phyloP scores from a whole-genome alignment of 2,797 vertebrate genomes.

The Bradypodion pumilum region DNA sequence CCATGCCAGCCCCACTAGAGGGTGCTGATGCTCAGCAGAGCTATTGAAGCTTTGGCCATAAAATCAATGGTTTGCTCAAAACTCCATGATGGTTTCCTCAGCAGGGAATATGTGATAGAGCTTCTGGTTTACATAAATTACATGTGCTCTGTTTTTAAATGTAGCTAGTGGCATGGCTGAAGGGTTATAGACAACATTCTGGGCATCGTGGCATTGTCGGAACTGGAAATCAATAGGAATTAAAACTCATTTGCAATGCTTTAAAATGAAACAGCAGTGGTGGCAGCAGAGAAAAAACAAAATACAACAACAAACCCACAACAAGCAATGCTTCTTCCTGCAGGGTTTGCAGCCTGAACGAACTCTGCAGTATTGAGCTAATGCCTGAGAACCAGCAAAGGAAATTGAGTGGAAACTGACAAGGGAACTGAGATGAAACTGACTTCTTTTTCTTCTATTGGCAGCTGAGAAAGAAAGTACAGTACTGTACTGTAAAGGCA shows the following conservation, averaged over 20 bases:
- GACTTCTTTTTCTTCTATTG: background rate
- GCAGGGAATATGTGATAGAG: background rate
- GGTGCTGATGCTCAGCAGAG: background rate
- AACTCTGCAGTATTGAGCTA: slow-evolving; percentile 2
- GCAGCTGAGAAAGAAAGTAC: background rate
- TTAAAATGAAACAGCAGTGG: slow-evolving; percentile 8
- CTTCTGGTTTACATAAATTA: background rate
- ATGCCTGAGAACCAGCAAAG: slow-evolving; percentile 3
- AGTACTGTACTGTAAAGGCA: too few relatives aligned
- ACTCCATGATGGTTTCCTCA: background rate
- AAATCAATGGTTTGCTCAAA: slow-evolving; percentile 1
- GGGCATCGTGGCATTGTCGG: background rate
- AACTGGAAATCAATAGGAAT: background rate
- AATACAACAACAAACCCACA: background rate
- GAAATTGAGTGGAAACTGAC: slow-evolving; percentile 12
- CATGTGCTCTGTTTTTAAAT: background rate
- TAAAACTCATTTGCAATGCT: slow-evolving; percentile 15
- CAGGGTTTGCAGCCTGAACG: background rate
- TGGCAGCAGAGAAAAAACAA: background rate
- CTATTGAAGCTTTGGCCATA: background rate
- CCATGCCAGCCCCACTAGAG: slow-evolving; percentile 17
- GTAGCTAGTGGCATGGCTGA: background rate
- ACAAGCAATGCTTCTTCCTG: background rate
- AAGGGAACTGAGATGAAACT: background rate
- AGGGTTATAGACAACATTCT: background rate